These are phyloP conservation scores for Caenorhabditis sp. DNA, from an alignment of 2,888 invertebrate genomes.

Conservation along the genomic window DNA sequence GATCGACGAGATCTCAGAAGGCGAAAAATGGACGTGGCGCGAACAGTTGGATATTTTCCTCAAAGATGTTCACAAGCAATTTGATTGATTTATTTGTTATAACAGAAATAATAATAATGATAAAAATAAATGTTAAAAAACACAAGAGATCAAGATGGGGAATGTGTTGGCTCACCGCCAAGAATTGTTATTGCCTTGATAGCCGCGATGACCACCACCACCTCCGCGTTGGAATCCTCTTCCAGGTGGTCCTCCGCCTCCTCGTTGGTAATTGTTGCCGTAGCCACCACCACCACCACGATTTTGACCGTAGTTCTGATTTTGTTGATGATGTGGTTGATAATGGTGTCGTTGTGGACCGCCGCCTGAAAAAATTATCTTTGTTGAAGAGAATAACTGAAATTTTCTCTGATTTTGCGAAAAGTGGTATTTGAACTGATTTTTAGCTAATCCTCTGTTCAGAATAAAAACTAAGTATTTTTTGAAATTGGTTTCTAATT, in stretches of 20 bases:
- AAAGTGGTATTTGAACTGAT: no score
- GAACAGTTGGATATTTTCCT: not conserved
- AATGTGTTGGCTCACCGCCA: conserved; percentile 16
- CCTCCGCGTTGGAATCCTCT: not conserved
- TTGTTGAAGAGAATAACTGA: not conserved
- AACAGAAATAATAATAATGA: not conserved
- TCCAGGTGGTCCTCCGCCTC: not conserved
- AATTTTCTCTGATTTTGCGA: not conserved
- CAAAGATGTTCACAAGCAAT: not conserved
- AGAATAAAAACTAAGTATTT: no score
- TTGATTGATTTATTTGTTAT: not conserved
- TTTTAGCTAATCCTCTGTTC: no score
- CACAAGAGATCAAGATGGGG: not conserved
- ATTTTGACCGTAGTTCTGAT: not conserved
- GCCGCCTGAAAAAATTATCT: not conserved
- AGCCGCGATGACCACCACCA: conserved; percentile 17
- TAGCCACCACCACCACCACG: not conserved
- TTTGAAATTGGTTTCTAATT: no score
- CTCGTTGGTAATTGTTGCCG: not conserved
- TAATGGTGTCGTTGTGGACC: not conserved
- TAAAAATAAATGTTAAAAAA: not conserved
- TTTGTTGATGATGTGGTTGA: not conserved
- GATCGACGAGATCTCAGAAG: not conserved
- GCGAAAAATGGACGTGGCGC: not conserved
- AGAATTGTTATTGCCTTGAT: conserved; percentile 29